Conservation (phyloP, 2,797 vertebrate genomes). For the Gastrophryne carolinensis region DNA sequence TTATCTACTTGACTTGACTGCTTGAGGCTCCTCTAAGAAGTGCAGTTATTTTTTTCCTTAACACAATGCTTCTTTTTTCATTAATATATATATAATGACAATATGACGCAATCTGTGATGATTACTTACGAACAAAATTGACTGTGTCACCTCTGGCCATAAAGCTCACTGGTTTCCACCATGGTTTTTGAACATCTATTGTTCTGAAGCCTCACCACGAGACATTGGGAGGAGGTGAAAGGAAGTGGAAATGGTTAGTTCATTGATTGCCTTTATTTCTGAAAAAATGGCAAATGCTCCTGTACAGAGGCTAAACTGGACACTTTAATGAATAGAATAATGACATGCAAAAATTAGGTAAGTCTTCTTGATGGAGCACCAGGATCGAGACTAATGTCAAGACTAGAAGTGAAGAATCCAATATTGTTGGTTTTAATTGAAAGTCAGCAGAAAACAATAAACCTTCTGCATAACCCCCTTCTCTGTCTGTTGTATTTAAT, state of each 20-base stretch:
- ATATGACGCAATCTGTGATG: slow-evolving; percentile 24
- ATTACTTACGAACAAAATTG: slow-evolving; percentile 22
- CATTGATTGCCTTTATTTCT: slow-evolving; percentile 17
- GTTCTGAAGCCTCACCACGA: slow-evolving; percentile 9
- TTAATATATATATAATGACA: slow-evolving; percentile 21
- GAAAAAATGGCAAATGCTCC: background rate
- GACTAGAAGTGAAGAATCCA: slow-evolving; percentile 25
- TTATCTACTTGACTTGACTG: background rate
- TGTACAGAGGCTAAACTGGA: slow-evolving; percentile 1
- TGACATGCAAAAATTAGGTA: slow-evolving; percentile 48
- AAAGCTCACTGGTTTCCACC: background rate
- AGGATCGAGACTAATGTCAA: slow-evolving; percentile 27
- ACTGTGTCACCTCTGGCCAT: slow-evolving; percentile 40
- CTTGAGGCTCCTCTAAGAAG: background rate
- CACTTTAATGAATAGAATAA: slow-evolving; percentile 47
- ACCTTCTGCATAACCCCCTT: slow-evolving; percentile 21
- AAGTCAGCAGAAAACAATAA: slow-evolving; percentile 37
- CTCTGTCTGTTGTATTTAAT: slow-evolving; percentile 39
- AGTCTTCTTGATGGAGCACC: background rate
- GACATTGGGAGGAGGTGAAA: slow-evolving; percentile 26
- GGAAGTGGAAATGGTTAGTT: background rate
- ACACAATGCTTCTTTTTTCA: background rate
- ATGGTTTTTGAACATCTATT: slow-evolving; percentile 35
- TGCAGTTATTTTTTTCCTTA: background rate
- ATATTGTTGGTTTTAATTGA: slow-evolving; percentile 48